Conservation (phyloP, 2,113 vertebrate species). For the Boleophthalmus pectinirostris region DNA sequence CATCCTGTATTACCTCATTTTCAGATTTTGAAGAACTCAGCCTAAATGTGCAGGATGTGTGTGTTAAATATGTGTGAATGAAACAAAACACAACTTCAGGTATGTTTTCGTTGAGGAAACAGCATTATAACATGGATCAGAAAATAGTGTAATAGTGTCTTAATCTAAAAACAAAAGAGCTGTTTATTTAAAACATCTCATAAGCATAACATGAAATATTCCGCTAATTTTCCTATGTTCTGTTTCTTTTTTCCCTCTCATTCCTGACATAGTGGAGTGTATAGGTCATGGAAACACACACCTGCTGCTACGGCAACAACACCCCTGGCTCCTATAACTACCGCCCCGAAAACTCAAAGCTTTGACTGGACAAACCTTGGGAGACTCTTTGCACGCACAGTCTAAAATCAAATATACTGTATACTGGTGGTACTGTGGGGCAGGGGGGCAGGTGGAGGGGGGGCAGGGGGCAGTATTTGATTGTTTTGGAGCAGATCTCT, state of each 20-base stretch:
- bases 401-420: constrained; percentile 63
- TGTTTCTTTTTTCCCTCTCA: constrained; percentile 43
- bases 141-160: no score
- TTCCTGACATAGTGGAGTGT: constrained; percentile 72
- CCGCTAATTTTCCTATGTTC: constrained; percentile 14
- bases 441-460: constrained; percentile 15
- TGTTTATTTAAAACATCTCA: no score
- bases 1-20: no score
- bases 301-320: constrained; percentile 74
- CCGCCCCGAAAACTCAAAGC: constrained; percentile 67
- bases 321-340: constrained; percentile 68
- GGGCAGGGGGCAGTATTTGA: constrained; percentile 51
- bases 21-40: no score
- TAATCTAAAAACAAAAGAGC: no score
- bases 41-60: no score
- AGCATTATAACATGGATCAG: no score
- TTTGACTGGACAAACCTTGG: constrained; percentile 65
- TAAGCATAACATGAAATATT: neutral
- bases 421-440: constrained; percentile 35
- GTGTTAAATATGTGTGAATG: no score
- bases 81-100: no score
- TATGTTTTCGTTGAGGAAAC: no score
- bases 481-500: constrained; percentile 52
- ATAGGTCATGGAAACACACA: constrained; percentile 79
- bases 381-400: constrained; percentile 74